Conservation (phyloP, 2,888 invertebrate genomes). For the Noctua fimbriata region DNA sequence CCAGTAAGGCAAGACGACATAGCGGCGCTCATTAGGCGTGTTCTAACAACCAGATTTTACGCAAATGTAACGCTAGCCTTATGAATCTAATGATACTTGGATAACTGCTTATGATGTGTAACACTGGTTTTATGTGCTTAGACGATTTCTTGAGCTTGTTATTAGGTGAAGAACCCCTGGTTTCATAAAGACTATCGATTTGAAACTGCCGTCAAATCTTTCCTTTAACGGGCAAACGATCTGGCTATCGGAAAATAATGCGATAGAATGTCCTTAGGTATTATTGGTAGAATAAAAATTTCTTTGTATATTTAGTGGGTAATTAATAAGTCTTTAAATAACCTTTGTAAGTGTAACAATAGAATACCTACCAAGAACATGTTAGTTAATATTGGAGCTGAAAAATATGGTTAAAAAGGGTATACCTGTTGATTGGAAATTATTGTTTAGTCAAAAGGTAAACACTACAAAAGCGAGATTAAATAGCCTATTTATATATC, state of each 20-base stretch:
- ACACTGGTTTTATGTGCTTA: slow-evolving; percentile 11
- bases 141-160: neutral
- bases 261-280: no score
- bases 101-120: slow-evolving; percentile 19
- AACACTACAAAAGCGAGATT: no score
- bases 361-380: no score
- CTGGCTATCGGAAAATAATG: no score
- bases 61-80: slow-evolving; percentile 25
- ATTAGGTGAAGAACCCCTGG: neutral
- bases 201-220: neutral
- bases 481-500: neutral
- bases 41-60: slow-evolving; percentile 46
- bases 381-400: no score
- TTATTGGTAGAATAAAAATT: no score
- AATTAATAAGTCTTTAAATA: no score
- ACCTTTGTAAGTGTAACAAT: no score
- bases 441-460: no score
- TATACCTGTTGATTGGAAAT: neutral
- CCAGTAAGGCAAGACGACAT: slow-evolving; percentile 40
- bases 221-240: no score
- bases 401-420: no score
- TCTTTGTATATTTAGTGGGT: no score
- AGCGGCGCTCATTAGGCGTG: slow-evolving; percentile 24
- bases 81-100: slow-evolving; percentile 29
- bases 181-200: neutral